Conservation (phyloP, 2,797 vertebrate species). For the Eupleurogrammus muticus region DNA sequence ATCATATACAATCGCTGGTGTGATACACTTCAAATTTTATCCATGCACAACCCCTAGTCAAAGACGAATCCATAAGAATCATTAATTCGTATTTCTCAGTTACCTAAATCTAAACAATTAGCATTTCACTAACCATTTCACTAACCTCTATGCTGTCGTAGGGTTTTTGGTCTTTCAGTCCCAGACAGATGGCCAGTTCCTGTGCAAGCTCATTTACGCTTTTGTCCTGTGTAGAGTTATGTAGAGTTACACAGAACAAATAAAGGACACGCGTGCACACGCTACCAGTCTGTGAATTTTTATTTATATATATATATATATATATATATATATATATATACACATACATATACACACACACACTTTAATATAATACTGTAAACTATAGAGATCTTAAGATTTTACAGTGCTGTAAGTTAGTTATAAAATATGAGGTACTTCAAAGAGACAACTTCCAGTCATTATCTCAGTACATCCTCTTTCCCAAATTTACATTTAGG, state of each 20-base stretch:
- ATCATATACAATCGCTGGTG: too few relatives aligned
- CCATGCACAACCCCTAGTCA: neutral
- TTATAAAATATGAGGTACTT: neutral
- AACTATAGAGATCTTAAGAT: too few relatives aligned
- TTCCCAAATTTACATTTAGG: neutral
- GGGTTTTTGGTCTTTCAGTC: slow-evolving; percentile 89
- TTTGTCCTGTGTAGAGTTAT: slow-evolving; percentile 85
- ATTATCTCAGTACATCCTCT: neutral
- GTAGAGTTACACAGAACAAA: slow-evolving; percentile 6
- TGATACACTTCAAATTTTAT: neutral
- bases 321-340: too few relatives aligned
- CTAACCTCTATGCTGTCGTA: slow-evolving; percentile 89
- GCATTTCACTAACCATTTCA: slow-evolving; percentile 64
- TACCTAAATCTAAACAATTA: neutral
- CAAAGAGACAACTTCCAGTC: neutral
- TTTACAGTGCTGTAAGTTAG: too few relatives aligned
- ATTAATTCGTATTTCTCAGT: neutral
- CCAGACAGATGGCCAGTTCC: slow-evolving; percentile 90
- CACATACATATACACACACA: too few relatives aligned
- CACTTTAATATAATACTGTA: too few relatives aligned
- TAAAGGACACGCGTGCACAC: neutral
- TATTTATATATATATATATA: too few relatives aligned
- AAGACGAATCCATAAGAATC: neutral
- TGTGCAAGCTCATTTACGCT: slow-evolving; percentile 91
- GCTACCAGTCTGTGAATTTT: neutral